Evolutionary conservation across 2,113 vertebrate genomes (phyloP), one percentile per base, ranked within the genome.

Genomic region (Ranitomeya variabilis): DNA sequence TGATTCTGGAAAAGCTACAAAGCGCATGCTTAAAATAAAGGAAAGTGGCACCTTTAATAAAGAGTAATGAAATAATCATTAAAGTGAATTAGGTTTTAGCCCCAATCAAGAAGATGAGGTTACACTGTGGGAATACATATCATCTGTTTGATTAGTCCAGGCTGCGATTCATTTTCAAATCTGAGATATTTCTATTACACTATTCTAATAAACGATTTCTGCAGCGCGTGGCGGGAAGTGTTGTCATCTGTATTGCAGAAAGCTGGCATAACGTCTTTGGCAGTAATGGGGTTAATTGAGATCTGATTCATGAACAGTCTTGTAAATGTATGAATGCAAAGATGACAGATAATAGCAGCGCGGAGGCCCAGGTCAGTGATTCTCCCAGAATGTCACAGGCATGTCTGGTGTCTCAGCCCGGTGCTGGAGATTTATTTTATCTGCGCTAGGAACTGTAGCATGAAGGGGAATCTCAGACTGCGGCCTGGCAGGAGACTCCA

Each of bases 381-480:
- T 66, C 73, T 57, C 74, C 45, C 62, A 18, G 74, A 55, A 73
- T 78, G 74, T 85, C 82, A 52, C 71, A 45, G 81, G 60, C 60
- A 94, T 94, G 94, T 94, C 93, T 93, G 94, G 94, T 94, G 94
- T 90, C 91, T 13, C 26, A 90, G 87, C 83, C 88, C 66, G 91
- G 57, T 89, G 91, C 89, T 91, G 90, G 81, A 71, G 91, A 91
- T 54, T 91, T 86, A 69, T 87, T 80, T 87, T 80, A 89, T 89
- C 81, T 79, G 87, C 18, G 19, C 26, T 79, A 85, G 87, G 87
- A 79, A 89, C 21, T 89, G 87, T 89, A 94, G 93, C 94, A 94
- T 96, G 94, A 96, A 96, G 95, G 94, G 93, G 94, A 95, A 94
- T 93, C 91, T 90, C 59, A 57, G 57, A 89, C 60, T 67, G 87